Base-by-base conservation (phyloP, 2,113 vertebrate genomes). In the Gallinago media region DNA sequence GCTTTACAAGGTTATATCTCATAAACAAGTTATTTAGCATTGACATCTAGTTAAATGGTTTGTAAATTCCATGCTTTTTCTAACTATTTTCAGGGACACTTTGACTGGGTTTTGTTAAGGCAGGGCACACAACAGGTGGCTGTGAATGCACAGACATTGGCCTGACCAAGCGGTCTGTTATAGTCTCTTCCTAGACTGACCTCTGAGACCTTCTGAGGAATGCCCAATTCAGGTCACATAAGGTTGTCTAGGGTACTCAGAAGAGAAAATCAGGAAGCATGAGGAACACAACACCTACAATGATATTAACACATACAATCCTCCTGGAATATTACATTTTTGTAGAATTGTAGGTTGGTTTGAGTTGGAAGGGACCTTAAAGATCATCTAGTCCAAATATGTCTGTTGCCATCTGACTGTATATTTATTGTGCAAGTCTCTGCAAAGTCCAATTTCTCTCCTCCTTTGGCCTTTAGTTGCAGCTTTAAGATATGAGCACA, bases 101-200 rank as follows among this genome's bases (percentile, higher is more conserved):
- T 42, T n/a, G 25, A 18, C 8, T 27, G 31, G 22, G 15, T 47
- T 59, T 58, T 0, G 1, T 52, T 44, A 25, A 36, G 65, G 40
- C 52, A 68, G 36, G 27, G 23, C 26, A 16, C 27, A 7, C 22
- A 44, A 65, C 27, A 49, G 34, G 31, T 82, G 63, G 4, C 49
- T 70, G 29, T 29, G n/a, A 27, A 2, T 11, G 21, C 3, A 0
- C 67, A 31, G 40, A 7, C 29, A 22, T 9, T 63, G 27, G 3
- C 46, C 42, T 56, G 16, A 40, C 36, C 56, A 22, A 26, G 20
- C 20, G 23, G 50, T 61, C 44, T 72, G 0, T 25, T 77, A 5
- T 31, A 66, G 18, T 84, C 40, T 56, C 77, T 54, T 13, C 44
- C 20, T 77, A 42, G 46, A 17, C 38, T 27, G 50, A 55, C 11